Conservation (phyloP, 2,888 invertebrate genomes). For the Chesias legatella region DNA sequence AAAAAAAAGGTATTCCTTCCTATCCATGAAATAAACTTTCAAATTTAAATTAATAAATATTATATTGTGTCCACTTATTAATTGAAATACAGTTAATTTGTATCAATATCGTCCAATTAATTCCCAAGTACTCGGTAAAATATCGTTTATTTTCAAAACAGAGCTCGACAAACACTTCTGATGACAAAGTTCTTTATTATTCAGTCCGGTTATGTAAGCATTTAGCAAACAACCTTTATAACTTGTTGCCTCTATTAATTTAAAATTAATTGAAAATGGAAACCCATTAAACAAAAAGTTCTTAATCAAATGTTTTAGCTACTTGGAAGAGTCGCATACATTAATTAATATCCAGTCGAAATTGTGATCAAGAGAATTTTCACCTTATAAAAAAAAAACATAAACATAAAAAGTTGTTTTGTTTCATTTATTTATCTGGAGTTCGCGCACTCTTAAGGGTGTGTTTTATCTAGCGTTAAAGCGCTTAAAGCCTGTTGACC, state of each 20-base stretch:
- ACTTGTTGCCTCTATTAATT: conserved; percentile 7
- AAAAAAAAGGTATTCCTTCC: no score
- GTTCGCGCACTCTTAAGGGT: conserved; percentile 26
- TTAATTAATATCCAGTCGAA: no score
- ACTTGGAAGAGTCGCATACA: background rate
- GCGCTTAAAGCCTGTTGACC: conserved; percentile 42
- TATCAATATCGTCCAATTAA: background rate
- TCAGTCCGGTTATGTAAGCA: conserved; percentile 2
- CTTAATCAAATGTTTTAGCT: background rate
- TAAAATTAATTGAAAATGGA: conserved; percentile 8
- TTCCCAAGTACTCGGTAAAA: background rate
- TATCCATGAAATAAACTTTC: no score
- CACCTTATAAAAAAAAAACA: background rate
- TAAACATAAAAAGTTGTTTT: conserved; percentile 3
- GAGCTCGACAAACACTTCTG: background rate
- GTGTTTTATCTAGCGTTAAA: conserved; percentile 45
- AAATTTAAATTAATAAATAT: no score
- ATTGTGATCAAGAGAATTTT: no score
- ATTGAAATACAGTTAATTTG: no score
- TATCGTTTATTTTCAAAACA: background rate
- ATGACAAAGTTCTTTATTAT: conserved; percentile 5
- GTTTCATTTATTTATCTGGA: conserved; percentile 23
- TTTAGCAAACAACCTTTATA: conserved; percentile 1
- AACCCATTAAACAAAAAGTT: conserved; percentile 1
- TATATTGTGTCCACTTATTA: no score